Percentiles rank a stretch among this genome's conserved stretches.
Evolutionary conservation across 2,797 vertebrate species (phyloP).

Genomic region (Leptatherina wallacei): DNA sequence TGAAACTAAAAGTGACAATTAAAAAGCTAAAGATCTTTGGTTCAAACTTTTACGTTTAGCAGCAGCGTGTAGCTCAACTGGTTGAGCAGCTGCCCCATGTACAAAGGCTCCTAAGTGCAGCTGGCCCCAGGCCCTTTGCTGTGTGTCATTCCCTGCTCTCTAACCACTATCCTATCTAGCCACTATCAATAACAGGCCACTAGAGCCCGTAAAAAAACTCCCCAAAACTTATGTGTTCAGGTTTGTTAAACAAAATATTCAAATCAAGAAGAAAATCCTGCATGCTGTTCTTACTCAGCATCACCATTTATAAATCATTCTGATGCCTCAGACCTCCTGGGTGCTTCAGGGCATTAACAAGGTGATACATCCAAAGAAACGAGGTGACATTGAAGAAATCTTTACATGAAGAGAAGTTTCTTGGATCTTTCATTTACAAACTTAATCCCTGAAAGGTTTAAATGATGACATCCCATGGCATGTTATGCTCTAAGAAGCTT

Average conservation of each 20-base stretch:
- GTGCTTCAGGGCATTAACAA: neutral
- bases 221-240: too few relatives aligned
- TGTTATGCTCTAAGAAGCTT: neutral
- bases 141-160: too few relatives aligned
- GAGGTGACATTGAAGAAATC: neutral
- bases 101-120: too few relatives aligned
- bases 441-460: neutral
- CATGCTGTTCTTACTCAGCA: too few relatives aligned
- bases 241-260: neutral
- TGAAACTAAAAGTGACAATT: neutral
- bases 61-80: too few relatives aligned
- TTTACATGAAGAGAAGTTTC: neutral
- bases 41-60: too few relatives aligned
- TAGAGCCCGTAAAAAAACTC: too few relatives aligned
- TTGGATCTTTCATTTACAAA: neutral
- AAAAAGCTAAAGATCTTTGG: neutral
- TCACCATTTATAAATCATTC: too few relatives aligned
- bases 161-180: too few relatives aligned
- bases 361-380: neutral
- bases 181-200: too few relatives aligned
- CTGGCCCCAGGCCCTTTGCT: too few relatives aligned
- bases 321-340: neutral
- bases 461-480: neutral
- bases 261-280: neutral
- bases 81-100: too few relatives aligned